phyloP scores from a whole-genome alignment of 2,797 vertebrate genomes.

The Melopsittacus undulatus region DNA sequence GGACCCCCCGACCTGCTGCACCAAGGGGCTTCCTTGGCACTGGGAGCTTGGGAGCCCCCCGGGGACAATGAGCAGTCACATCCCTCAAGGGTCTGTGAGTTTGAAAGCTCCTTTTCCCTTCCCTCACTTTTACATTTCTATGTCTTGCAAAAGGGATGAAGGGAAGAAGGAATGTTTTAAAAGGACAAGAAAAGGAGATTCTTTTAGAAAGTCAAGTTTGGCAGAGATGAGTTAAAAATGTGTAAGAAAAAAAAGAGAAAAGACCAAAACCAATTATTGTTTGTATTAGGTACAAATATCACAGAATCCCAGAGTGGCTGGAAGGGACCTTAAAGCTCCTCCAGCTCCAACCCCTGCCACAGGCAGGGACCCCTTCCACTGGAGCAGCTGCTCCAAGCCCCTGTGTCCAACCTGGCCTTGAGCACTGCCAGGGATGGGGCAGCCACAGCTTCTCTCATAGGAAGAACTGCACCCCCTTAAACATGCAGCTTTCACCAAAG shows the following conservation, averaged over 20 bases:
- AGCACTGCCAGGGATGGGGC: too few relatives aligned
- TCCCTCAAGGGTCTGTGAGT: background rate
- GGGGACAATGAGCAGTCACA: accelerated
- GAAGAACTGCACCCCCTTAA: background rate
- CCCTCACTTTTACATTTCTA: background rate
- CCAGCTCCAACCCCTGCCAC: background rate
- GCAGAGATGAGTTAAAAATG: background rate
- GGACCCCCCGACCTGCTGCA: background rate
- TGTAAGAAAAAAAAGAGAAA: background rate
- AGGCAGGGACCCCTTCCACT: too few relatives aligned
- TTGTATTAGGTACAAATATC: background rate
- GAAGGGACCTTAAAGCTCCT: background rate
- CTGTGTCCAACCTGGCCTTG: too few relatives aligned
- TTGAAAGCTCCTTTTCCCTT: background rate
- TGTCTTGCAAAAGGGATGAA: background rate
- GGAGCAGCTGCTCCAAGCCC: too few relatives aligned
- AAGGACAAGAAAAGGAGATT: background rate
- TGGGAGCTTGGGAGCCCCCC: background rate
- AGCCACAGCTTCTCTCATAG: too few relatives aligned
- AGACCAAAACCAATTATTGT: too few relatives aligned
- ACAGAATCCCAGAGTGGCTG: background rate
- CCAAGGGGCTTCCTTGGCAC: background rate
- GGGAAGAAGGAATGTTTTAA: background rate
- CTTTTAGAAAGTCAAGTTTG: background rate
- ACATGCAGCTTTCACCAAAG: accelerated